Conservation (phyloP, 2,113 vertebrate species). For the Vulpes vulpes region DNA sequence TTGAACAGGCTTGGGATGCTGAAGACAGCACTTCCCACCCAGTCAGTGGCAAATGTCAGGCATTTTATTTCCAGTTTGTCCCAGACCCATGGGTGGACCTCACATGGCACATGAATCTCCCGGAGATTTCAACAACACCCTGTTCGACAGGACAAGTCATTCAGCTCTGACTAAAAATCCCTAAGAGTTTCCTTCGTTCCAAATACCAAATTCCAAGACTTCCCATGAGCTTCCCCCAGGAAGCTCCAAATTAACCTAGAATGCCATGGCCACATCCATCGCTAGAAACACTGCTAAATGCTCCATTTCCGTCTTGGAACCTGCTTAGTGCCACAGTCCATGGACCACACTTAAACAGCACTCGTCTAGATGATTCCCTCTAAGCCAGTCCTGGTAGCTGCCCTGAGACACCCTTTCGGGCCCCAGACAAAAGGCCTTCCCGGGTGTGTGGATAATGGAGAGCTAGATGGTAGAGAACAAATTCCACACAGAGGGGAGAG, state of each 20-base stretch:
- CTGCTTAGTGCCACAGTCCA: rapidly evolving
- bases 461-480: background rate
- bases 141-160: background rate
- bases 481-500: background rate
- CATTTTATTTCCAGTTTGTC: background rate
- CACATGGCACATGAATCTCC: background rate
- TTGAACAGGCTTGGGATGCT: background rate
- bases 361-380: background rate
- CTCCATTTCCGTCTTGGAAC: background rate
- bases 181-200: background rate
- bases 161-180: background rate
- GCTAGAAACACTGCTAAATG: background rate
- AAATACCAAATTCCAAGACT: background rate
- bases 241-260: background rate
- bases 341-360: background rate
- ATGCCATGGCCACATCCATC: rapidly evolving
- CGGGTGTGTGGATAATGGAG: background rate
- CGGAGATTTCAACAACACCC: background rate
- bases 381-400: background rate
- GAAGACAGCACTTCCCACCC: background rate
- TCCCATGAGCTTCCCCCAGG: background rate
- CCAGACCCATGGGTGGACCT: background rate
- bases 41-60: rapidly evolving
- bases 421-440: background rate
- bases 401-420: background rate